Percentiles rank a stretch among this genome's conserved stretches.
Conservation (phyloP, 2,113 vertebrate species). For the Vicugna pacos region DNA sequence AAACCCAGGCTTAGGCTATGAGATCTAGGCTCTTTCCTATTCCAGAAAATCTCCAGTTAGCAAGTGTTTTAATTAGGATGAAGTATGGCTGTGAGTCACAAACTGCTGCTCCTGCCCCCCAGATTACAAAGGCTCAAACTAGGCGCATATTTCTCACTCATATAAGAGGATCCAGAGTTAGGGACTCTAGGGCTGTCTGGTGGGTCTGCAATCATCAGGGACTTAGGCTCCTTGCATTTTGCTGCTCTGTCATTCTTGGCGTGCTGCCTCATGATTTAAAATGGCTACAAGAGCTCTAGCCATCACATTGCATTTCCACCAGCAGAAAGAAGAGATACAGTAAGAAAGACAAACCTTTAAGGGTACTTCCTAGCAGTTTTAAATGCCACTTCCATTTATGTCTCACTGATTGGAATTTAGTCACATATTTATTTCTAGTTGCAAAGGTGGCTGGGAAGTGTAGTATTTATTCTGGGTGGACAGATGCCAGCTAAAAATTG, state of each 20-base stretch:
- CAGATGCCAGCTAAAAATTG: background rate
- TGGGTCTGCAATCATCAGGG: background rate
- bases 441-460: slow-evolving; percentile 28
- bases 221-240: background rate
- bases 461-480: slow-evolving; percentile 4
- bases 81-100: background rate
- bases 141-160: background rate
- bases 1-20: background rate
- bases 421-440: slow-evolving; percentile 9
- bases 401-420: background rate
- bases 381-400: background rate
- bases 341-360: slow-evolving; percentile 14
- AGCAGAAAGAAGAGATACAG: background rate
- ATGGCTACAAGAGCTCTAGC: background rate
- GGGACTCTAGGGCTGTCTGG: background rate
- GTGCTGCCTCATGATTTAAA: background rate
- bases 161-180: background rate
- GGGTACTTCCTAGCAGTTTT: background rate
- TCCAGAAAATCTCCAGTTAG: background rate
- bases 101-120: background rate
- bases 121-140: background rate
- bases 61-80: background rate
- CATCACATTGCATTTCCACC: background rate
- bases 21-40: background rate
- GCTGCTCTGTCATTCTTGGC: background rate